Base-by-base conservation (phyloP, 2,888 invertebrate genomes). In the Heterodera filipjevi region DNA sequence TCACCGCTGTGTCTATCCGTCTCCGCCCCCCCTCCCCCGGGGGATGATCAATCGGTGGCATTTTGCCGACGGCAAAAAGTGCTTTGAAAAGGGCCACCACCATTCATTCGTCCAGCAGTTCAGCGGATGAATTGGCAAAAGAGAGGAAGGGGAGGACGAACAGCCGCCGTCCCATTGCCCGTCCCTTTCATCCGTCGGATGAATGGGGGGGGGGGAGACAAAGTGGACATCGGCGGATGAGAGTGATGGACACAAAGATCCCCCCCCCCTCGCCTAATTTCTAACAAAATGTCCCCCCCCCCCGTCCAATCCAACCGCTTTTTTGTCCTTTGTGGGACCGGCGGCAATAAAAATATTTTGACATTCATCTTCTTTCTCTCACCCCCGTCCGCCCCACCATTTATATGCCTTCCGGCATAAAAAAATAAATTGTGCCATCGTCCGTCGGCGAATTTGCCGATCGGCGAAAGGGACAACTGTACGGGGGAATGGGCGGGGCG, bases 341-440 rank as follows among this genome's bases (percentile, higher is more conserved):
- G 30, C 39, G 59, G 59, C 53, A 72, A 72, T 72, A 59, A 53
- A 72, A 53, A 59, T 72, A 72, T 59, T 53, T 72, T 72, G 59
- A 49, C 72, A 53, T 59, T 59, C 16, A 72, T 72, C 72, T 68
- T 35, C 33, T 12, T 27, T 19, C 35, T 12, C 35, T 19, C 32
- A 19, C 35, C 66, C 33, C 16, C 27, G 14, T 19, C 59, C 19
- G n/a, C n/a, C n/a, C n/a, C n/a, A n/a, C n/a, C n/a, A n/a, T n/a
- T 19, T 22, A 27, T 14, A 6, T 68, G 32, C 33, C 68, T 35
- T 68, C 68, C 33, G 33, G 32, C 33, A 32, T 32, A 68, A 32
- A 35, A 44, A 35, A 32, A 68, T 33, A 68, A 33, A 33, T 66
- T 66, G 66, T 66, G 66, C 66, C 66, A 30, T 33, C 66, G 33